A percentile compares a stretch with the other conserved stretches of the same genome.
Evolutionary conservation across 1,140 invertebrate genomes (phyloP).

Genomic region (Chironomus tepperi): DNA sequence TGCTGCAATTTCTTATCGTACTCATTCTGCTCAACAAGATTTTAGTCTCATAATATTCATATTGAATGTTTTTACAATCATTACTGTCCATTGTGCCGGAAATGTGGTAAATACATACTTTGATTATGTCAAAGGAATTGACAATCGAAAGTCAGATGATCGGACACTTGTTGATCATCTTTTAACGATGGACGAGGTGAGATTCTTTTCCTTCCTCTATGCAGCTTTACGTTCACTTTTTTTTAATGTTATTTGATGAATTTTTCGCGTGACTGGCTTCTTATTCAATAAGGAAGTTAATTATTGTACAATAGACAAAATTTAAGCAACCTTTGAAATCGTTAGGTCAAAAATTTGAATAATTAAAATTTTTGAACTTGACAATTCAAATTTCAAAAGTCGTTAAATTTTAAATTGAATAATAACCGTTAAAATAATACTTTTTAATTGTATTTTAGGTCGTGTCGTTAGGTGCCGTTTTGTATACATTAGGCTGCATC

Average conservation of each 20-base stretch:
- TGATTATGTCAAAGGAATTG: conserved; percentile 89
- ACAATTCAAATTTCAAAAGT: too few relatives aligned
- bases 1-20: conserved; percentile 74
- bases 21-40: conserved; percentile 49
- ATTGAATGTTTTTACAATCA: conserved; percentile 71
- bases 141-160: conserved; percentile 85
- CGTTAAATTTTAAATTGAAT: too few relatives aligned
- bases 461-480: conserved; percentile 72
- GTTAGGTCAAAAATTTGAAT: too few relatives aligned
- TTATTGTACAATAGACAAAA: too few relatives aligned
- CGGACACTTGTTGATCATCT: conserved; percentile 86
- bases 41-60: conserved; percentile 73
- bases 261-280: too few relatives aligned
- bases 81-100: conserved; percentile 88
- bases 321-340: too few relatives aligned
- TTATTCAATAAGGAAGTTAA: too few relatives aligned
- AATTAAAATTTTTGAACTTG: too few relatives aligned
- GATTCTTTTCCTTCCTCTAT: too few relatives aligned
- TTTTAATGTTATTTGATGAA: too few relatives aligned
- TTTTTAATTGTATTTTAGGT: conserved; percentile 41
- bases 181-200: conserved; percentile 46
- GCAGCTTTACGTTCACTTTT: too few relatives aligned
- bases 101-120: conserved; percentile 97
- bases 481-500: conserved; percentile 80
- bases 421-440: background rate